Percentiles rank a stretch among this genome's conserved stretches.
Evolutionary conservation across 2,888 invertebrate genomes (phyloP).

Genomic region (Drosophila yooni): DNA sequence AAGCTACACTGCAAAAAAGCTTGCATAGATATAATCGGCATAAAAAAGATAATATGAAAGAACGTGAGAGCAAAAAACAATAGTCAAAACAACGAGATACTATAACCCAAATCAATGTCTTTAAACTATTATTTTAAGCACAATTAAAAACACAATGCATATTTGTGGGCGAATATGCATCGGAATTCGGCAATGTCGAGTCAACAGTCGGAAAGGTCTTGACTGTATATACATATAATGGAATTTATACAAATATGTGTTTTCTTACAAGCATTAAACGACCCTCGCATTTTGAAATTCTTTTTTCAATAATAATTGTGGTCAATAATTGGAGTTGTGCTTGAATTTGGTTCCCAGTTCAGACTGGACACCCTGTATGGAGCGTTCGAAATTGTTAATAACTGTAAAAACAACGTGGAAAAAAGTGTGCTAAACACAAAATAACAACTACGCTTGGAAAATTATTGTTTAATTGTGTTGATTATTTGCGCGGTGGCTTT

Average conservation of each 20-base stretch:
- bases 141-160: constrained; percentile 10
- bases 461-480: constrained; percentile 62
- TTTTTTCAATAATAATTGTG: neutral
- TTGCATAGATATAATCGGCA: neutral
- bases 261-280: neutral
- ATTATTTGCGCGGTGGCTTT: constrained; percentile 27
- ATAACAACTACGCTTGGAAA: constrained; percentile 36
- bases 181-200: constrained; percentile 2
- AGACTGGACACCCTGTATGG: constrained; percentile 26
- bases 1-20: neutral
- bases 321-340: neutral
- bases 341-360: neutral
- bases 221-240: neutral
- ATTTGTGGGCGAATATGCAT: neutral
- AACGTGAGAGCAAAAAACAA: neutral
- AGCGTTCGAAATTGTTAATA: constrained; percentile 2
- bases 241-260: neutral
- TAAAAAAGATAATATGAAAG: neutral
- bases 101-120: neutral
- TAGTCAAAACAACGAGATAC: neutral
- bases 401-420: constrained; percentile 16
- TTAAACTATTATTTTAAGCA: neutral
- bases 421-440: constrained; percentile 9
- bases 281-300: neutral
- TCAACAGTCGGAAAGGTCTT: neutral